These are phyloP conservation scores for Xylocampa areola DNA, from an alignment of 2,888 invertebrate genomes.

Conservation along the genomic window DNA sequence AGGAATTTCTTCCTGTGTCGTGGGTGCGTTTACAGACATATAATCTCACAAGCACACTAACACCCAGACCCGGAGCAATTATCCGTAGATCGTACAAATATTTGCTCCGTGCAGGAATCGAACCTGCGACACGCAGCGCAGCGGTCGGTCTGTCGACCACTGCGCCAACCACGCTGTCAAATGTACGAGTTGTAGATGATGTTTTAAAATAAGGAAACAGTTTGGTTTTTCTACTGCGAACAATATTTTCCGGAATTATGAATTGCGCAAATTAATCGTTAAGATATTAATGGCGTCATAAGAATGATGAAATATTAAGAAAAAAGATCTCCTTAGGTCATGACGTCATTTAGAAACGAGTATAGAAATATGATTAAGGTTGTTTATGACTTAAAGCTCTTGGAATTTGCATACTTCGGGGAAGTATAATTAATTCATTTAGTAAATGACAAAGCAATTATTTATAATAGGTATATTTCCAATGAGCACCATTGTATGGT, in stretches of 20 bases:
- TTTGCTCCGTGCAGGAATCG: too few species aligned
- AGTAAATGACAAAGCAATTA: slow-evolving; percentile 5
- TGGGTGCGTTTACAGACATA: too few species aligned
- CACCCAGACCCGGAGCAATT: too few species aligned
- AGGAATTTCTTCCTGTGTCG: too few species aligned
- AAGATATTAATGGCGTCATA: slow-evolving; percentile 9
- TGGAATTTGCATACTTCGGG: slow-evolving; percentile 8
- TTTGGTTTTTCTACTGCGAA: slow-evolving; percentile 9
- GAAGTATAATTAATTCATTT: slow-evolving; percentile 4
- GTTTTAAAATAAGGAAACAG: too few species aligned
- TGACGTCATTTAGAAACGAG: slow-evolving; percentile 27
- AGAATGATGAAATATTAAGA: slow-evolving; percentile 30
- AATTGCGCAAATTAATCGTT: slow-evolving; percentile 9
- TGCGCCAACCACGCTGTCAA: too few species aligned
- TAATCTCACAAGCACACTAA: too few species aligned
- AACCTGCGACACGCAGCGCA: too few species aligned
- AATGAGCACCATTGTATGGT: neutral
- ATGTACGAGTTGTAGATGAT: too few species aligned
- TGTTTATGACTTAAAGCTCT: slow-evolving; percentile 19
- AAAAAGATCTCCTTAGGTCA: slow-evolving; percentile 8
- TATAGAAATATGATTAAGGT: neutral
- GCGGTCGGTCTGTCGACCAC: too few species aligned
- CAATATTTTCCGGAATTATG: slow-evolving; percentile 15
- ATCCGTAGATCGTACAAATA: too few species aligned
- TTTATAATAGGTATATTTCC: neutral